These are phyloP conservation scores for Pachycephus smyrnensis DNA, from an alignment of 2,888 invertebrate species.

Conservation along the genomic window DNA sequence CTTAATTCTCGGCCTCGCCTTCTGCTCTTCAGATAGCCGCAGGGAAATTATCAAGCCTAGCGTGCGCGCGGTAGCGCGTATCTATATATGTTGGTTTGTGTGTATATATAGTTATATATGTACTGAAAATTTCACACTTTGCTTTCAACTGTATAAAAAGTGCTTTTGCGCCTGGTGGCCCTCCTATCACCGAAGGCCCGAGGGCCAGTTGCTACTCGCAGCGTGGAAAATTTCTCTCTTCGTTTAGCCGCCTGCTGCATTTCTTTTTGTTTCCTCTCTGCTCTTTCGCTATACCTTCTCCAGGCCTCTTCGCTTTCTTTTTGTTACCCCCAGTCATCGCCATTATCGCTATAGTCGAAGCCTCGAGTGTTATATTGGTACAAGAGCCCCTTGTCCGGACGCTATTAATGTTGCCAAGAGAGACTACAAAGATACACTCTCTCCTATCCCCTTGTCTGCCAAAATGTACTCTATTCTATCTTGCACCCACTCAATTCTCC, in stretches of 20 bases:
- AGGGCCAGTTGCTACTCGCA: neutral
- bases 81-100: neutral
- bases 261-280: neutral
- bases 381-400: neutral
- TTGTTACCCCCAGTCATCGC: neutral
- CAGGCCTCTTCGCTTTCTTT: neutral
- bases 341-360: neutral
- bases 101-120: neutral
- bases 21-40: neutral
- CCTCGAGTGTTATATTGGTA: neutral
- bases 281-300: neutral
- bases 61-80: neutral
- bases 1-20: constrained; percentile 8
- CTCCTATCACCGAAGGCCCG: neutral
- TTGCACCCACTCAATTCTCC: neutral
- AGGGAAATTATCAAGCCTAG: neutral
- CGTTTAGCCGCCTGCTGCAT: neutral
- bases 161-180: neutral
- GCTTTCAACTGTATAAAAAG: neutral
- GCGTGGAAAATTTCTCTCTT: neutral
- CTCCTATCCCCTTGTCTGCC: neutral
- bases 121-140: neutral
- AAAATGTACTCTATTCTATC: neutral
- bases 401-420: neutral
- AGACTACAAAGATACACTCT: neutral